phyloP scores from a whole-genome alignment of 2,113 vertebrate species.

The Tretioscincus oriximinensis region DNA sequence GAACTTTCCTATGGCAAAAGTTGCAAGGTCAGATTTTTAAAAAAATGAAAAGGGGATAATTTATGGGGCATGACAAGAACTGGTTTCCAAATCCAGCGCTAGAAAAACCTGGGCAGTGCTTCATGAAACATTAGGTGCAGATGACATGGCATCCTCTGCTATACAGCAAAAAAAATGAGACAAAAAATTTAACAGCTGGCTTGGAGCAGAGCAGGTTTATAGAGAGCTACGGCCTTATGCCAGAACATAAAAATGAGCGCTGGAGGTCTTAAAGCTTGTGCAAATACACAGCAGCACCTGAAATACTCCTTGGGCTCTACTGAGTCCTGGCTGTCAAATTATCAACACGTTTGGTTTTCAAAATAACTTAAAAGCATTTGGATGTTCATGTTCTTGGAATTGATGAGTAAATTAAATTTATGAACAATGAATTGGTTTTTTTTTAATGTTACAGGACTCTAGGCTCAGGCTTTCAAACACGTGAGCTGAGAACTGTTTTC shows the following conservation, averaged over 20 bases:
- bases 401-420: neutral
- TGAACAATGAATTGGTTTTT: neutral
- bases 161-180: slow-evolving; percentile 33
- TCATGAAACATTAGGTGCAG: slow-evolving; percentile 31
- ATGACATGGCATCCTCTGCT: slow-evolving; percentile 39
- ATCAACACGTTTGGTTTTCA: slow-evolving; percentile 4
- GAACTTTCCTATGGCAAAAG: slow-evolving; percentile 30
- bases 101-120: slow-evolving; percentile 28
- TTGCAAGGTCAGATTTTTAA: slow-evolving; percentile 45
- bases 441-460: neutral
- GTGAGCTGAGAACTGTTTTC: neutral
- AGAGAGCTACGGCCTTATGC: neutral
- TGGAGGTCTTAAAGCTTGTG: slow-evolving; percentile 9
- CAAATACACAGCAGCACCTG: neutral
- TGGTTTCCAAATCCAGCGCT: slow-evolving; percentile 38
- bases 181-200: slow-evolving; percentile 40
- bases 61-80: slow-evolving; percentile 43
- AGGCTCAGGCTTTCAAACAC: neutral
- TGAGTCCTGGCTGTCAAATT: slow-evolving; percentile 19
- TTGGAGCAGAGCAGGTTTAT: slow-evolving; percentile 30
- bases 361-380: neutral
- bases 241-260: slow-evolving; percentile 30
- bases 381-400: neutral
- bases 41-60: neutral
- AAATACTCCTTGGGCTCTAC: slow-evolving; percentile 28